phyloP scores from a whole-genome alignment of 2,797 vertebrate species.

The Anolis apletophallus region DNA sequence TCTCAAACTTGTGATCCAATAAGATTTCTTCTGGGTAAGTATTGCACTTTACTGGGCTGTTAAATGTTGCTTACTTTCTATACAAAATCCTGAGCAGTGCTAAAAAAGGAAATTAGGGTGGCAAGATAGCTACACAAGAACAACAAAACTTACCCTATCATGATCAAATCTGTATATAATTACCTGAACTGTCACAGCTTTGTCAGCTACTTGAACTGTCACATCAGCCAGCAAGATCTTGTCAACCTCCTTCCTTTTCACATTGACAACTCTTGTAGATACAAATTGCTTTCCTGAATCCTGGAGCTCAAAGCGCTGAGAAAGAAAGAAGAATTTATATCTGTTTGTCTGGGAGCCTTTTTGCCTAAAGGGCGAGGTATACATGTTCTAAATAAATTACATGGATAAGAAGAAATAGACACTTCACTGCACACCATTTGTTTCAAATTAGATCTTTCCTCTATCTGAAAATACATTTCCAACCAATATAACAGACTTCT shows the following conservation, averaged over 20 bases:
- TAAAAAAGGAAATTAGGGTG: not conserved
- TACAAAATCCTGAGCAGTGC: not conserved
- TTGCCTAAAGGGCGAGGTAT: not conserved
- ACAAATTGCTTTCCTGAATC: conserved; percentile 75
- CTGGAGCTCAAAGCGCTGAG: conserved; percentile 90
- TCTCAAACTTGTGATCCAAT: not conserved
- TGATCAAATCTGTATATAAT: conserved; percentile 29
- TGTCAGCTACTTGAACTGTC: conserved; percentile 81
- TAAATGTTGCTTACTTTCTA: not conserved
- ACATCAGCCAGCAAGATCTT: conserved; percentile 80
- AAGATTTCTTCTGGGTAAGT: too few species aligned
- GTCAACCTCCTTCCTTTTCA: conserved; percentile 70
- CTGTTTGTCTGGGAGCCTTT: not conserved
- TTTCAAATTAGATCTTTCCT: not conserved
- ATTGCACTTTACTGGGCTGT: not conserved
- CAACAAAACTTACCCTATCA: not conserved
- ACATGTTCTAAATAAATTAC: too few species aligned
- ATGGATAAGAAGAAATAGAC: not conserved
- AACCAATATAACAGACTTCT: not conserved
- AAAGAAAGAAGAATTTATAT: conserved; percentile 16
- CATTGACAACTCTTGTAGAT: conserved; percentile 75
- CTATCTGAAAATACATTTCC: not conserved
- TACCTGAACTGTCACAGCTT: conserved; percentile 90
- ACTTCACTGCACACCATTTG: not conserved
- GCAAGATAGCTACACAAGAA: not conserved